Evolutionary conservation across 2,888 invertebrate genomes (phyloP), one percentile per base, ranked within the genome.

Genomic region (Leptopilina myrica): DNA sequence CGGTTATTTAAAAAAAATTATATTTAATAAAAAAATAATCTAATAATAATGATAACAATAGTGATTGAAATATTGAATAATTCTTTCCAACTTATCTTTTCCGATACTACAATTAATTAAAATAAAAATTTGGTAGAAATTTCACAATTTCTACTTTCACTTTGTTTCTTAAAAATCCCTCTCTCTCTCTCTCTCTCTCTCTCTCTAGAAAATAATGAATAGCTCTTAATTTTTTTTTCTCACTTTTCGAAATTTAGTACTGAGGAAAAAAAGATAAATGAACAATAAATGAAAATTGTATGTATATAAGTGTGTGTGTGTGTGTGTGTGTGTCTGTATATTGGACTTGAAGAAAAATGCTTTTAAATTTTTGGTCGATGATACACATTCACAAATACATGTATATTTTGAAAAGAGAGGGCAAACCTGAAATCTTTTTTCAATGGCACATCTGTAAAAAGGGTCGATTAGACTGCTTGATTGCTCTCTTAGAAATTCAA

Each of bases 381-480:
- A 62, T 62, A 20, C 62, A 49, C 12, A 49, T 49, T 33, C 33
- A 49, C 12, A 49, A 11, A 49, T 11, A 49, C 15, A 3, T 33
- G n/a, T 14, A 69, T 15, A 26, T 26, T 53, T 53, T 56, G 5
- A 11, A 49, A 56, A 73, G 26, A 26, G 56, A 56, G 73, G 73
- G 53, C 53, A 69, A 49, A 53, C 69, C 49, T 69, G 53, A 33
- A 73, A 56, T 43, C 43, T 43, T 49, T 49, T 56, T 33, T 73
- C 26, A 73, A 73, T 73, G 33, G 73, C 53, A 73, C 73, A 73
- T 73, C 73, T 73, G 73, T 73, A 56, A 43, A 43, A 43, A 43
- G 73, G 26, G 53, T 73, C 73, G 73, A 73, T 73, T 73, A 56
- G 53, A 56, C 73, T 73, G 53, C 56, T 73, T 73, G 73, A 73